Evolutionary conservation across 1,140 invertebrate genomes (phyloP).

Genomic region (Propsilocerus akamusi): DNA sequence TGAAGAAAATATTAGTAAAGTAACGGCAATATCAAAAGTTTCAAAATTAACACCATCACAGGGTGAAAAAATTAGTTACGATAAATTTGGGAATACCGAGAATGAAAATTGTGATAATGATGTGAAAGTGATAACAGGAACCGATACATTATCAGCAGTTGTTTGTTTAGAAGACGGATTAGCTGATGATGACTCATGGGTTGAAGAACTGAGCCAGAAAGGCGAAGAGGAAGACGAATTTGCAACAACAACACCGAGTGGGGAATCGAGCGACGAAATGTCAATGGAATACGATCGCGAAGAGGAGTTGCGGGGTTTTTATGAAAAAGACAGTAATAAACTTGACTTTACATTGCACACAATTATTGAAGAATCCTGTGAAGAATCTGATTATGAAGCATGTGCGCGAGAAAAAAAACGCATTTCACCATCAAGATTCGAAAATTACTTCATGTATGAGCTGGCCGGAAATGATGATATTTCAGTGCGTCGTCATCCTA

Average conservation of each 20-base stretch:
- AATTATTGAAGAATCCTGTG: slow-evolving; percentile 84
- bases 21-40: background rate
- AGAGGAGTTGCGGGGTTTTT: slow-evolving; percentile 62
- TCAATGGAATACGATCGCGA: slow-evolving; percentile 40
- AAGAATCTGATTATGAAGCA: slow-evolving; percentile 65
- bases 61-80: background rate
- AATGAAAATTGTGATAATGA: slow-evolving; percentile 16
- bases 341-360: slow-evolving; percentile 82
- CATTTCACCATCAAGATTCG: slow-evolving; percentile 59
- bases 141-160: slow-evolving; percentile 41
- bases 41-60: background rate
- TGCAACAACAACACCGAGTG: slow-evolving; percentile 32
- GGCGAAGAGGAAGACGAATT: slow-evolving; percentile 39
- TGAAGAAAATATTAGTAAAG: background rate
- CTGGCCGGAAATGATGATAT: slow-evolving; percentile 46
- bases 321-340: too few relatives aligned
- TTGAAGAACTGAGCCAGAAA: slow-evolving; percentile 61
- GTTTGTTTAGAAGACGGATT: slow-evolving; percentile 64
- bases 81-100: background rate
- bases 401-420: slow-evolving; percentile 37
- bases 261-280: slow-evolving; percentile 32
- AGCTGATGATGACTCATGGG: slow-evolving; percentile 74
- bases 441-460: slow-evolving; percentile 81
- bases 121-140: slow-evolving; percentile 41
- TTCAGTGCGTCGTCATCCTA: too few relatives aligned